Percentiles rank a stretch among this genome's conserved stretches.
These are phyloP conservation scores for Tetrao urogallus DNA, from an alignment of 2,113 vertebrate species.

Conservation along the genomic window DNA sequence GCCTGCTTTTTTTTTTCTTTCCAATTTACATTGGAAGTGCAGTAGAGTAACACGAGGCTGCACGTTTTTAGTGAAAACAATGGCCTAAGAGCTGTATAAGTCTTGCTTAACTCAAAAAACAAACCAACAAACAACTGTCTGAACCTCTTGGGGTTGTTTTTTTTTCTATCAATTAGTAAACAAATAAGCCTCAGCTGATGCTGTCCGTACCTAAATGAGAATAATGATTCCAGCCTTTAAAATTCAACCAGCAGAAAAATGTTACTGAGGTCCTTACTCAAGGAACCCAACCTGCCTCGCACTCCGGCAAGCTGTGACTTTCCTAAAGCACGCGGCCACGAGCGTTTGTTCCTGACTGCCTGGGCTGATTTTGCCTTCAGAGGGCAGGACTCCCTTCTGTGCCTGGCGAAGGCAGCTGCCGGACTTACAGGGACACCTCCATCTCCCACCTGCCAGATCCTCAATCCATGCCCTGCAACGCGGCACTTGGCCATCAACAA, in stretches of 20 bases:
- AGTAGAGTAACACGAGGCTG: not conserved
- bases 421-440: constrained; percentile 59
- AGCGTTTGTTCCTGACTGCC: constrained; percentile 55
- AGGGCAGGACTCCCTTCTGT: constrained; percentile 45
- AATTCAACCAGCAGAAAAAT: not conserved
- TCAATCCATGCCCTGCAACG: constrained; percentile 52
- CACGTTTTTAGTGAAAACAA: not conserved
- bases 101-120: not conserved
- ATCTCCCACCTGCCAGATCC: constrained; percentile 59
- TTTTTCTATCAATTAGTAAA: not conserved
- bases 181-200: not conserved
- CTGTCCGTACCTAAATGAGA: not conserved
- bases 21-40: not conserved
- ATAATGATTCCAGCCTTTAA: not conserved
- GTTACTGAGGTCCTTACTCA: not conserved
- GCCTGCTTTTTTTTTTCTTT: constrained; percentile 12
- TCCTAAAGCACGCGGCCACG: constrained; percentile 53
- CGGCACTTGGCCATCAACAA: constrained; percentile 24
- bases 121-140: not conserved
- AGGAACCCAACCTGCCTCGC: constrained; percentile 32
- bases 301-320: constrained; percentile 61
- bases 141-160: not conserved
- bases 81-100: not conserved
- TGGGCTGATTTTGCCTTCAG: constrained; percentile 34
- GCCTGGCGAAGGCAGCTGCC: constrained; percentile 61